phyloP scores from a whole-genome alignment of 2,113 vertebrate genomes.

The western clawed frog (Xenopus tropicalis) region UCB_Xtro_10.0 CM004447.2:110769001-110769500 shows the following conservation, averaged over 20 bases:
- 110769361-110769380: background rate
- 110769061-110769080: conserved; percentile 13
- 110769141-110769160: conserved; percentile 8
- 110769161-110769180: conserved; percentile 27
- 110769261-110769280: conserved; percentile 23
- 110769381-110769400: no score
- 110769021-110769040: conserved; percentile 4
- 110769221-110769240: conserved; percentile 22
- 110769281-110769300: conserved; percentile 29
- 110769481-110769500: no score
- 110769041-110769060: conserved; percentile 1
- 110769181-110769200: background rate
- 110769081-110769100: conserved; percentile 24
- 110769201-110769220: conserved; percentile 18
- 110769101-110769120: conserved; percentile 7
- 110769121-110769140: conserved; percentile 4
- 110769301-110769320: conserved; percentile 8
- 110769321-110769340: conserved; percentile 2
- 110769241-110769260: conserved; percentile 13
- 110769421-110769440: no score
- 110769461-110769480: no score
- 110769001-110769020: conserved; percentile 21
- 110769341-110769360: conserved; percentile 3
- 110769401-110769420: no score
- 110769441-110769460: no score